Evolutionary conservation across 2,888 invertebrate genomes (phyloP).

Genomic region (Pinctada fucata): DNA sequence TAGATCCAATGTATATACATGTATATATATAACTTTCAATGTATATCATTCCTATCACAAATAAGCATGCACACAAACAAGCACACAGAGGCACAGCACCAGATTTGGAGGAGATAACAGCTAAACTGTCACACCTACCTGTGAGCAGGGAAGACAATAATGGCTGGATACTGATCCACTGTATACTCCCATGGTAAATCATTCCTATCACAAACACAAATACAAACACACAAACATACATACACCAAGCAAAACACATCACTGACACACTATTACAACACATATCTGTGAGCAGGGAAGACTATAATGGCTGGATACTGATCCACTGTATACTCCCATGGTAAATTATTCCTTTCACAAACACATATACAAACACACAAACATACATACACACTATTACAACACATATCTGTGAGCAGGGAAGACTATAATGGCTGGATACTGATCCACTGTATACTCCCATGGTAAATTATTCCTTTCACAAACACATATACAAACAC

Average conservation of each 20-base stretch:
- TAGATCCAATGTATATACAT: no score
- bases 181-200: conserved; percentile 92
- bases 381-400: no score
- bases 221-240: no score
- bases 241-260: no score
- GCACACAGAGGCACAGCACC: no score
- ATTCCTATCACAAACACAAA: conserved; percentile 82
- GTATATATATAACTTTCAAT: conserved; percentile 83
- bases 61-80: no score
- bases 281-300: conserved; percentile 83
- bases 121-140: conserved; percentile 73
- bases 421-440: conserved; percentile 89
- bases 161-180: conserved; percentile 86
- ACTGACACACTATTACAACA: background rate
- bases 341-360: conserved; percentile 86
- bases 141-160: conserved; percentile 87
- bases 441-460: conserved; percentile 87
- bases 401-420: conserved; percentile 81
- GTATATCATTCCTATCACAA: conserved; percentile 86
- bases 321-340: conserved; percentile 90
- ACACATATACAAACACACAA: no score
- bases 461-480: conserved; percentile 91
- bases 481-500: no score
- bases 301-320: conserved; percentile 88
- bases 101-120: no score